phyloP scores from a whole-genome alignment of 2,888 invertebrate species.

The Eristalinus aeneus region DNA sequence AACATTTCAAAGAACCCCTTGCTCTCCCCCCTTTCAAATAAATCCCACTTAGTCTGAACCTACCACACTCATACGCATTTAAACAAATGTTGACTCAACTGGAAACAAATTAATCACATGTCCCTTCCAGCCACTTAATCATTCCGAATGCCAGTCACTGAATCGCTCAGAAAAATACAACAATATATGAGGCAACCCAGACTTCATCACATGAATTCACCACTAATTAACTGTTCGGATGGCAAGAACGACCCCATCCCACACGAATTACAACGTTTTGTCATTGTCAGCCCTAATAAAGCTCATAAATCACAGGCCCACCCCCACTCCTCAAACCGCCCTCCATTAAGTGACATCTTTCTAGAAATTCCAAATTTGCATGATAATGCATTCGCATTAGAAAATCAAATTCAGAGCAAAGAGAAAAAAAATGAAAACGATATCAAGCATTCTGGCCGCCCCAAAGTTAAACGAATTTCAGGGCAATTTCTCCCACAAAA shows the following conservation, averaged over 20 bases:
- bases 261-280: not conserved
- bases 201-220: not conserved
- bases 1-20: no score
- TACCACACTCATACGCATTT: no score
- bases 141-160: not conserved
- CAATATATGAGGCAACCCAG: not conserved
- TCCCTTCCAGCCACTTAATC: not conserved
- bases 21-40: no score
- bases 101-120: not conserved
- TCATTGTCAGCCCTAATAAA: not conserved
- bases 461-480: constrained; percentile 28
- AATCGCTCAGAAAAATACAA: not conserved
- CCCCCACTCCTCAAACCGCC: not conserved
- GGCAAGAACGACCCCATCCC: not conserved
- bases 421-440: not conserved
- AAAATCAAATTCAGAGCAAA: constrained; percentile 10
- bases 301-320: not conserved
- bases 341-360: not conserved
- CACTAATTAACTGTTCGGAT: not conserved
- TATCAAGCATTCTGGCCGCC: constrained; percentile 28
- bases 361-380: not conserved
- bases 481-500: constrained; percentile 23
- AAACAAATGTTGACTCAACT: no score
- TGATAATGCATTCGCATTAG: constrained; percentile 3
- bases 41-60: no score